Percentiles rank a stretch among this genome's conserved stretches.
Evolutionary conservation across 2,113 vertebrate species (phyloP).

Genomic region (Shinisaurus crocodilurus): DNA sequence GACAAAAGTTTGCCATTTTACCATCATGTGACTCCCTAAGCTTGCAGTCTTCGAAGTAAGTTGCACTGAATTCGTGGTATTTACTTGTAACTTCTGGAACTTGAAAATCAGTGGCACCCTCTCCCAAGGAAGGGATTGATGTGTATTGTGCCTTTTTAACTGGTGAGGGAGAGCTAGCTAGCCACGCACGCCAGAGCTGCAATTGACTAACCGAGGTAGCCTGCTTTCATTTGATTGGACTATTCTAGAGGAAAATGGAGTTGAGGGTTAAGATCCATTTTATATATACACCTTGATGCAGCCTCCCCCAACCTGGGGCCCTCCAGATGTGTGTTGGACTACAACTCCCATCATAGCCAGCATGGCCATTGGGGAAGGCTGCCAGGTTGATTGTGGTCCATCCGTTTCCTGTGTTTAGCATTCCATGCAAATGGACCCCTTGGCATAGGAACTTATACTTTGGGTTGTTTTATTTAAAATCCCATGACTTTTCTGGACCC

Average conservation of each 20-base stretch:
- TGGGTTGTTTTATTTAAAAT: background rate
- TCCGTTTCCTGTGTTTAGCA: background rate
- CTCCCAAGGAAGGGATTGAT: background rate
- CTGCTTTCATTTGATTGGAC: background rate
- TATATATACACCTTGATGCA: background rate
- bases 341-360: no score
- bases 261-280: background rate
- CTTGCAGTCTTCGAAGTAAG: background rate
- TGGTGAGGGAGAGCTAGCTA: no score
- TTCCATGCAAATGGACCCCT: background rate
- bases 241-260: background rate
- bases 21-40: background rate
- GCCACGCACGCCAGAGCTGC: no score
- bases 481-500: background rate
- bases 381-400: background rate
- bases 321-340: no score
- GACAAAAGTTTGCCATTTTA: no score
- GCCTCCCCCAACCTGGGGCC: no score
- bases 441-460: background rate
- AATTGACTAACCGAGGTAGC: no score
- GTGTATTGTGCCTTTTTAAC: background rate
- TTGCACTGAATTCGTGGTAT: background rate
- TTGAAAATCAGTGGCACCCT: background rate
- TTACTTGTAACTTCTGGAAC: background rate
- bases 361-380: background rate